phyloP scores from a whole-genome alignment of 2,888 invertebrate species.

The Cephus pygmeus region DNA sequence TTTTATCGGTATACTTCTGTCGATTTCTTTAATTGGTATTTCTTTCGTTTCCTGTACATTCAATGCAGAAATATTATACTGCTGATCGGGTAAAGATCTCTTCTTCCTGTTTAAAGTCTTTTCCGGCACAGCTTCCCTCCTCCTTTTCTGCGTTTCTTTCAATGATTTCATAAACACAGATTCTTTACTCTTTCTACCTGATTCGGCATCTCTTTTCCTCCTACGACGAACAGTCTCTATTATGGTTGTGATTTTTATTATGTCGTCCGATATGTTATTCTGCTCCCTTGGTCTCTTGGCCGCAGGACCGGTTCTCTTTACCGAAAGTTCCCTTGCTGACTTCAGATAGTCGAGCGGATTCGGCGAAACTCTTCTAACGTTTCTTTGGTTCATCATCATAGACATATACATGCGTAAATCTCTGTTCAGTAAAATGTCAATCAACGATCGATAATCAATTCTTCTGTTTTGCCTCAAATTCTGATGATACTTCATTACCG shows the following conservation, averaged over 20 bases:
- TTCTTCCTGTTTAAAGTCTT: not conserved
- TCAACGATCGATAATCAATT: not conserved
- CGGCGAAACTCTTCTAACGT: not conserved
- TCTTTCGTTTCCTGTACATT: constrained; percentile 7
- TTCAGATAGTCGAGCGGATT: not conserved
- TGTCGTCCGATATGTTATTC: constrained; percentile 6
- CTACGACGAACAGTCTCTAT: constrained; percentile 24
- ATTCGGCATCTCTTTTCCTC: constrained; percentile 3
- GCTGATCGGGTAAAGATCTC: not conserved
- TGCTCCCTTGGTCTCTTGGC: not conserved
- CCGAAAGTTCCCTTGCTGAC: not conserved
- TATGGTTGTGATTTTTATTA: constrained; percentile 28
- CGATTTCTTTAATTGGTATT: not conserved
- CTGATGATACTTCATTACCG: not conserved
- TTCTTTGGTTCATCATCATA: not conserved
- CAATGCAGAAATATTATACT: constrained; percentile 14
- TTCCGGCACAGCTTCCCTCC: not conserved
- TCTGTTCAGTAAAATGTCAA: not conserved
- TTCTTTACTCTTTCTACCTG: not conserved
- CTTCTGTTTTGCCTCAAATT: not conserved
- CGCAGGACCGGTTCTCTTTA: not conserved
- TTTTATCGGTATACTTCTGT: not conserved
- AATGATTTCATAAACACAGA: not conserved
- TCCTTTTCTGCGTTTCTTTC: not conserved
- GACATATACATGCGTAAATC: not conserved